Evolutionary conservation across 1,140 invertebrate species (phyloP).

Genomic region (Tetramorium simillimum): DNA sequence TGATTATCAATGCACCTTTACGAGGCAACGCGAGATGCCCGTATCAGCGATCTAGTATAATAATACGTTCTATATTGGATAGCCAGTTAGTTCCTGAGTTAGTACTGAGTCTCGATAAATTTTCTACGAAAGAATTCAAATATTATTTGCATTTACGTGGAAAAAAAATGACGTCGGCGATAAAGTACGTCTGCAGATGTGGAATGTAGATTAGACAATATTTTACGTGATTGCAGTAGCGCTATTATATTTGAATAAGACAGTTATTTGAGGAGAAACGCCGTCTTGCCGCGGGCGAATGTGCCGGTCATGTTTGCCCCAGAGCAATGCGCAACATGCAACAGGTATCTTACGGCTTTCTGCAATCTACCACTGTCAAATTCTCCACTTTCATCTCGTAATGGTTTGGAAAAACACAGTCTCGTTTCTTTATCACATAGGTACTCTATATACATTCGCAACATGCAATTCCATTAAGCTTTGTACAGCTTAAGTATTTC

Average conservation of each 20-base stretch:
- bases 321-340: slow-evolving; percentile 46
- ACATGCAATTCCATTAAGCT: background rate
- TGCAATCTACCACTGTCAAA: slow-evolving; percentile 43
- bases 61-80: background rate
- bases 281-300: slow-evolving; percentile 19
- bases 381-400: slow-evolving; percentile 13
- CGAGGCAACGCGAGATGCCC: background rate
- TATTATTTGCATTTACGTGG: background rate
- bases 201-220: background rate
- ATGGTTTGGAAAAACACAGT: slow-evolving; percentile 18
- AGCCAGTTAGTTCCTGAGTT: background rate
- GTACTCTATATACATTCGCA: background rate
- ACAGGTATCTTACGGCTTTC: slow-evolving; percentile 57
- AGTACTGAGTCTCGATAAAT: background rate
- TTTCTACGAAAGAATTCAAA: background rate
- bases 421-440: slow-evolving; percentile 1
- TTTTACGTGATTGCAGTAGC: slow-evolving; percentile 1
- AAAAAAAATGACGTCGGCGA: background rate
- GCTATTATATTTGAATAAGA: slow-evolving; percentile 41
- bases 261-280: slow-evolving; percentile 27
- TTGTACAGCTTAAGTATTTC: background rate
- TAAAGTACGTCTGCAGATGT: background rate
- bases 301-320: slow-evolving; percentile 31
- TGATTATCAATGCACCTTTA: slow-evolving; percentile 23
- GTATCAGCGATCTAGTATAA: slow-evolving; percentile 9